Conservation (phyloP, 64 coral and sea anemone species). For the Dendronephthya gigantea region DNA sequence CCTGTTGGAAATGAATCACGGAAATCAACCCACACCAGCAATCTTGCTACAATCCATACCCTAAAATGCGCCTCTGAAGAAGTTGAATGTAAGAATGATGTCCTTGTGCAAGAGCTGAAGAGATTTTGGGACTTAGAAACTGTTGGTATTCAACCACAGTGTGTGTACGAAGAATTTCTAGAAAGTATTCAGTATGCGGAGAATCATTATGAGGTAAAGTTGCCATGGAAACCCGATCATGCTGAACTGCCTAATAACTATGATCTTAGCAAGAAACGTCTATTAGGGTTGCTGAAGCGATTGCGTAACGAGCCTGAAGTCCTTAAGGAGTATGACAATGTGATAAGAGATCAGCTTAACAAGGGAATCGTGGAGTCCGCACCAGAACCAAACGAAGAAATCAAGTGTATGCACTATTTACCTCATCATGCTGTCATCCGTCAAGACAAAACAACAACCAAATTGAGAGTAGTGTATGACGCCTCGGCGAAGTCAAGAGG, state of each 20-base stretch:
- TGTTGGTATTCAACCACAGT: not conserved
- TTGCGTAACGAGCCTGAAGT: conserved; percentile 35
- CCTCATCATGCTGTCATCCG: conserved; percentile 44
- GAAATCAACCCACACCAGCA: not conserved
- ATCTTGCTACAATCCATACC: not conserved
- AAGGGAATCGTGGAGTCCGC: conserved; percentile 28
- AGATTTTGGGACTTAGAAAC: not conserved
- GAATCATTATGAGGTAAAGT: not conserved
- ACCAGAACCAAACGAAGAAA: not conserved
- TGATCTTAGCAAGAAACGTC: conserved; percentile 21
- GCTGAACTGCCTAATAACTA: conserved; percentile 29
- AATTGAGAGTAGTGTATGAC: conserved; percentile 44
- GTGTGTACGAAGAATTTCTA: not conserved
- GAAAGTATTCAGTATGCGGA: not conserved
- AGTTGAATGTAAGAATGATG: not conserved
- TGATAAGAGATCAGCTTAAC: conserved; percentile 41
- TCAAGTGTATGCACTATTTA: conserved; percentile 13
- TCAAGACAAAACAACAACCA: conserved; percentile 20
- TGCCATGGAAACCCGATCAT: conserved; percentile 37
- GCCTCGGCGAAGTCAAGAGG: conserved; percentile 36
- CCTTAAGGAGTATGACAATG: conserved; percentile 26
- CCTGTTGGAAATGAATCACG: not conserved
- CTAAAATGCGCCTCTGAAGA: not conserved
- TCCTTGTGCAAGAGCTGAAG: not conserved
- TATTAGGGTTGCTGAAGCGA: conserved; percentile 5